Conservation (phyloP, 2,797 vertebrate species). For the Ctenosaura bakeri region DNA sequence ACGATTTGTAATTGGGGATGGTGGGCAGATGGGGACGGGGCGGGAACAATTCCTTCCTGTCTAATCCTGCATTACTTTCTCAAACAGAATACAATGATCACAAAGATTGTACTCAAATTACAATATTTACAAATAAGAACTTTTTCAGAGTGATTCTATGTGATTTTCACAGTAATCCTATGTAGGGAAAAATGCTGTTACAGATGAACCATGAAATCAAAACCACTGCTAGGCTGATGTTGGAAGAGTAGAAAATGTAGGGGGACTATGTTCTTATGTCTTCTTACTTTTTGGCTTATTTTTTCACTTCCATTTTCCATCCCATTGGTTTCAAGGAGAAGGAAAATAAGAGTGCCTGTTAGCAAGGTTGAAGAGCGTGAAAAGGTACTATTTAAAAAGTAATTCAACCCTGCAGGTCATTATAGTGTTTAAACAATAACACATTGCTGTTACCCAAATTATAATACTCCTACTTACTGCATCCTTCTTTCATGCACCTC, state of each 20-base stretch:
- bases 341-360: neutral
- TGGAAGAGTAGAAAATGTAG: neutral
- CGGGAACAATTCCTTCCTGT: neutral
- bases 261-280: neutral
- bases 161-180: neutral
- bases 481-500: too few relatives aligned
- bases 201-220: neutral
- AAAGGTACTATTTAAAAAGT: too few relatives aligned
- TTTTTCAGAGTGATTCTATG: neutral
- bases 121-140: neutral
- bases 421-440: too few relatives aligned
- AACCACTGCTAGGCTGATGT: neutral
- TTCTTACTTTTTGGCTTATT: neutral
- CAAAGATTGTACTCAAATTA: neutral
- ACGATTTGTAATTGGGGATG: neutral
- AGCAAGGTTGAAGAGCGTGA: too few relatives aligned
- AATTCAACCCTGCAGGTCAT: too few relatives aligned
- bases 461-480: too few relatives aligned
- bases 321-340: neutral
- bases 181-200: neutral
- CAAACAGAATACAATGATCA: neutral
- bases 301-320: neutral
- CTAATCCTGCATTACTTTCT: slow-evolving; percentile 3
- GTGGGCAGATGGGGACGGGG: neutral
- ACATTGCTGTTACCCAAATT: too few relatives aligned